Base-by-base conservation (phyloP, 2,888 invertebrate species). In the Heliconius sara region DNA sequence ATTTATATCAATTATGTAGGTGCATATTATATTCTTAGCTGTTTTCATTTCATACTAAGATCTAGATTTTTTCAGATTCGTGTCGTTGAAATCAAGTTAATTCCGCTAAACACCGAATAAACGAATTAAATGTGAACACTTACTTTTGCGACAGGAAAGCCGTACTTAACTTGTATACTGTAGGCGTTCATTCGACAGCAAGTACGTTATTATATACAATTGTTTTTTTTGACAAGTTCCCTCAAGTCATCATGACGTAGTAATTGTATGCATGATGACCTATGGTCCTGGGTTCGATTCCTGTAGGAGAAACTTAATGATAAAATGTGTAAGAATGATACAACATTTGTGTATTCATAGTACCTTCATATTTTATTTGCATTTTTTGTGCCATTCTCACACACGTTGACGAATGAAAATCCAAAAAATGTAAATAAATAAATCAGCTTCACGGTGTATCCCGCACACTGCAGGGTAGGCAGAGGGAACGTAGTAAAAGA, bases 61-160 rank as follows among this genome's bases (percentile, higher is more conserved):
- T 27, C 68, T 68, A 43, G 68, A 60, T 25, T 27, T 34, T 22
- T 68, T 68, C 63, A 68, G 74, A 43, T 68, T 22, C 68, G n/a
- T 27, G 27, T 47, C 34, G 30, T 57, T 4, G 30, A 60, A 66
- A 34, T 73, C 77, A 52, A 43, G 47, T 63, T 71, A 67, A 76
- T 74, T 88, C 90, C 87, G 88, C 90, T 88, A 89, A 88, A 89
- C 90, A 89, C 90, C 90, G 88, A 92, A 91, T 93, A 91, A 91
- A 79, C 78, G 77, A 82, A 27, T 27, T 27, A 27, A 27, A 82
- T 75, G 88, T 86, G 88, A 89, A 86, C 87, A 87, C 85, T 86
- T 86, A 88, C 88, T 90, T 91, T 90, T 90, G 89, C 85, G 84
- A 87, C 93, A 93, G 94, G 94, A 94, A 92, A 92, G 89, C 87